phyloP scores from a whole-genome alignment of 2,888 invertebrate species.

The Biston betularia region DNA sequence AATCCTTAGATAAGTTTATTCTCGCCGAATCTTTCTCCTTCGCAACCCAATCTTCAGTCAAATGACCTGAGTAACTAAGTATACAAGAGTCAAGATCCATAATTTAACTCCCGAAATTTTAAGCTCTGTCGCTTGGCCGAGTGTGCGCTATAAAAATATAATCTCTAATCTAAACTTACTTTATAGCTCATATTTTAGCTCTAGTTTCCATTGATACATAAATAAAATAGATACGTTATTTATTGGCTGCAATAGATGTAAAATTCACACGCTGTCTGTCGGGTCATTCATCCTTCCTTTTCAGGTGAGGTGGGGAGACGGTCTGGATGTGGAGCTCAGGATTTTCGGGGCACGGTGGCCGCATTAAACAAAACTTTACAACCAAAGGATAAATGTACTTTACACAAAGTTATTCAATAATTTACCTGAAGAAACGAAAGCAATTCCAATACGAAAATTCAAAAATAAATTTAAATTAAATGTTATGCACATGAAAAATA shows the following conservation, averaged over 20 bases:
- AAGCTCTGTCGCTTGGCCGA: constrained; percentile 14
- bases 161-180: constrained; percentile 32
- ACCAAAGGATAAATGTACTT: no score
- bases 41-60: neutral
- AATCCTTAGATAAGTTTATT: neutral
- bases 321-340: no score
- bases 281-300: no score
- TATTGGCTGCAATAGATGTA: neutral
- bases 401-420: no score
- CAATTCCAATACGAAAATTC: no score
- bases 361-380: no score
- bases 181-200: constrained; percentile 22
- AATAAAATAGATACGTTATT: constrained; percentile 16
- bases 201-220: constrained; percentile 1
- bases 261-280: no score
- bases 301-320: no score
- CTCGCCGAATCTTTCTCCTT: neutral
- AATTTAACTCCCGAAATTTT: constrained; percentile 11
- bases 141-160: constrained; percentile 24
- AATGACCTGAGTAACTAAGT: constrained; percentile 8
- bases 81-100: neutral
- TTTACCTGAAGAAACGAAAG: no score
- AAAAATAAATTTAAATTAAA: no score
- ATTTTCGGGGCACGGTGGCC: no score
- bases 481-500: no score